phyloP scores from a whole-genome alignment of 35 echinoderm and acorn worm species.

The Apostichopus californicus region DNA sequence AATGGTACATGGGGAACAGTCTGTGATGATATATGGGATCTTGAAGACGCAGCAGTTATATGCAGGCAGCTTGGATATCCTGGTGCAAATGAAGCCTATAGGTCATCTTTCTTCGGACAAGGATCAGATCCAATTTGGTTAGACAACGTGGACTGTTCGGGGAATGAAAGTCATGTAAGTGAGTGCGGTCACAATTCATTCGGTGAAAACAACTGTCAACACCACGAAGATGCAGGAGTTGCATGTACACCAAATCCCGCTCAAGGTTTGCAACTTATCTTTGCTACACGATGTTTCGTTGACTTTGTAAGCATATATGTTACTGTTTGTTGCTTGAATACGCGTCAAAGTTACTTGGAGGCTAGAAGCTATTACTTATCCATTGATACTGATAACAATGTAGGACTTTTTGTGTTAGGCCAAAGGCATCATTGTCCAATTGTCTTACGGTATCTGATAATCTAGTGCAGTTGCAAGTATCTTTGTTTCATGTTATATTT shows the following conservation, averaged over 20 bases:
- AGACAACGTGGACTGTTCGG: slow-evolving; percentile 2
- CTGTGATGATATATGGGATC: slow-evolving; percentile 33
- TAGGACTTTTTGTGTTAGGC: too few relatives aligned
- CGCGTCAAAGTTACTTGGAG: too few relatives aligned
- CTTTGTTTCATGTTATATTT: too few relatives aligned
- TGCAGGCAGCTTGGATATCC: slow-evolving; percentile 26
- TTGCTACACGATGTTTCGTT: too few relatives aligned
- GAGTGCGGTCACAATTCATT: background rate
- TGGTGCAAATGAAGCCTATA: background rate
- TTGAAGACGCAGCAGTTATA: slow-evolving; percentile 11
- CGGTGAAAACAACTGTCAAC: background rate
- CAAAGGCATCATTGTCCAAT: too few relatives aligned
- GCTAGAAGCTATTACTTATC: too few relatives aligned
- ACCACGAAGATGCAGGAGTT: slow-evolving; percentile 12
- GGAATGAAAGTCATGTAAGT: background rate
- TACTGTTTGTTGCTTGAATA: too few relatives aligned
- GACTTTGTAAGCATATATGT: too few relatives aligned
- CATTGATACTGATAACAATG: too few relatives aligned
- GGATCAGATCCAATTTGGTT: slow-evolving; percentile 11
- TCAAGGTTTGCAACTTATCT: too few relatives aligned
- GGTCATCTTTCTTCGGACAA: background rate
- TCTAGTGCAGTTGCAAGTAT: too few relatives aligned
- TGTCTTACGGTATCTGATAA: too few relatives aligned
- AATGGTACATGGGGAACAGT: slow-evolving; percentile 39
- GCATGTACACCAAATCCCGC: background rate